Evolutionary conservation across 2,888 invertebrate genomes (phyloP), one percentile per base, ranked within the genome.

Genomic region (Epinotia bilunana): DNA sequence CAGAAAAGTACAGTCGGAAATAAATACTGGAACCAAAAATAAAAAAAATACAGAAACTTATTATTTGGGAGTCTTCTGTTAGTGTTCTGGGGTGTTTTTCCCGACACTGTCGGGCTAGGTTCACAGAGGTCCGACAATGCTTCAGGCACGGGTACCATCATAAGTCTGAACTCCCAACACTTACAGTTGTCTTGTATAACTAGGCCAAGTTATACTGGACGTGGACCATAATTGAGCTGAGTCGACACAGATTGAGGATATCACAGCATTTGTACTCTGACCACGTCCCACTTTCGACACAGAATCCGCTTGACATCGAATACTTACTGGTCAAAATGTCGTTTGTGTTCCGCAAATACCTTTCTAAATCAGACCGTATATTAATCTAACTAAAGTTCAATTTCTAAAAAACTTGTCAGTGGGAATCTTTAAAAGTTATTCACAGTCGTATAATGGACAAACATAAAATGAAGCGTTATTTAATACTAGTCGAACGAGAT

Each of bases 271-370:
- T 43, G 62, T 43, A 62, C 13, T n/a, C 62, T 6, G 43, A n/a
- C 43, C 62, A 33, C 62, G 62, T 62, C 43, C 62, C 18, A 43
- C 62, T 62, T 62, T 62, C 62, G 49, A 33, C 13, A 28, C 64
- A 28, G 49, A 65, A 13, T 55, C 18, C 12, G 4, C n/a, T 18
- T 23, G 53, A 2, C 33, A 65, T 33, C 18, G 53, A 12, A n/a
- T n/a, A 49, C 7, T 23, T n/a, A 49, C 7, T 23, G 3, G 0
- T 49, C 33, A 65, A 7, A n/a, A 33, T 7, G n/a, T 28, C 49
- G 11, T 20, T 16, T 43, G 43, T 13, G 39, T 39, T 62, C 4
- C 33, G 11, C 12, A n/a, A 46, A 18, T 13, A 3, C 11, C 18
- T 1, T 11, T n/a, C 64, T 9, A 49, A 49, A 49, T 18, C 11